Conservation (phyloP, 1,140 invertebrate genomes). For the Dryas iulia region DNA sequence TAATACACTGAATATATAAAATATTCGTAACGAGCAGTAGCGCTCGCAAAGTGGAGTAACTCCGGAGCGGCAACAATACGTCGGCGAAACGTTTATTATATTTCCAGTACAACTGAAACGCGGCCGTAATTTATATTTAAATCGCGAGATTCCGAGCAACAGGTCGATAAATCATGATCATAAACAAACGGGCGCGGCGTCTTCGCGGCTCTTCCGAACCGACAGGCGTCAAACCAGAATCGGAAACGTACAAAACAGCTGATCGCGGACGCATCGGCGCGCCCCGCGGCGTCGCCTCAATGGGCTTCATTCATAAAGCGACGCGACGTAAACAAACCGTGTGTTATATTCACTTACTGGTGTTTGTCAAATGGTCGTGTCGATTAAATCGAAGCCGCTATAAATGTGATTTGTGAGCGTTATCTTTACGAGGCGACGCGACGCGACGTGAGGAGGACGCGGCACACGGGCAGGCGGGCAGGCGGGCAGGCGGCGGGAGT, state of each 20-base stretch:
- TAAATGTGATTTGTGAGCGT: conserved; percentile 24
- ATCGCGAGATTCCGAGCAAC: conserved; percentile 13
- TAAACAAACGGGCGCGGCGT: conserved; percentile 26
- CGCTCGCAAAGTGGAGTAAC: not conserved
- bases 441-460: not conserved
- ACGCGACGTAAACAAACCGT: conserved; percentile 44
- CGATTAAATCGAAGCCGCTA: conserved; percentile 16
- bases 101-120: conserved; percentile 10
- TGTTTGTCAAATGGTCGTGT: conserved; percentile 19
- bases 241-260: conserved; percentile 36
- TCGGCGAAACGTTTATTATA: conserved; percentile 1
- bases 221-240: conserved; percentile 4
- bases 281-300: conserved; percentile 25
- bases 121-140: conserved; percentile 18
- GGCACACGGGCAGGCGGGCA: too few species aligned
- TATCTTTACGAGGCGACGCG: conserved; percentile 12
- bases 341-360: conserved; percentile 20
- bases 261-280: conserved; percentile 33
- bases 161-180: conserved; percentile 21
- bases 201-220: conserved; percentile 7
- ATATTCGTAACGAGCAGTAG: not conserved
- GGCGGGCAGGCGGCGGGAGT: too few species aligned
- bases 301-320: conserved; percentile 53
- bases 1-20: not conserved
- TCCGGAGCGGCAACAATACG: not conserved